A percentile compares a stretch with the other conserved stretches of the same genome.
Conservation (phyloP, 1,140 invertebrate species). For the Leptestheria dahalacensis region DNA sequence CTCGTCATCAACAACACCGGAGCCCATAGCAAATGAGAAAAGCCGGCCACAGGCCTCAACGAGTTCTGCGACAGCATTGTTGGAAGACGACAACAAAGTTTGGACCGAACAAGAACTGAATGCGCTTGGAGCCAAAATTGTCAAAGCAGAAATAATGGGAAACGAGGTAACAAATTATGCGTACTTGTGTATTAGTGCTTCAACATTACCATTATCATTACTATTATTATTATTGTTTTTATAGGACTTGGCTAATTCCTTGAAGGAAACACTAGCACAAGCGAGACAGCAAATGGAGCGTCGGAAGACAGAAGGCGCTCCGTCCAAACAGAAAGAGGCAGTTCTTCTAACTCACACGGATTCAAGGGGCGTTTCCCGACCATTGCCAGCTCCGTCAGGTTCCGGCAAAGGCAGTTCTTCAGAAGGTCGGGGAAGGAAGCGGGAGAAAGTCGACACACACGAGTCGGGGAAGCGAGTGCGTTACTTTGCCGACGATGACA, state of each 20-base stretch:
- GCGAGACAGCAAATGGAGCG: conserved; percentile 27
- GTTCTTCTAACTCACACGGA: conserved; percentile 57
- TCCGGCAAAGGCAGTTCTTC: conserved; percentile 8
- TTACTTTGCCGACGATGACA: conserved; percentile 85
- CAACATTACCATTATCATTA: too few relatives aligned
- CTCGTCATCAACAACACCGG: background rate
- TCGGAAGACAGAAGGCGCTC: conserved; percentile 4
- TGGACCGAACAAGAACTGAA: conserved; percentile 70
- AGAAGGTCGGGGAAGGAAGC: conserved; percentile 33
- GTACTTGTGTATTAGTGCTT: too few relatives aligned
- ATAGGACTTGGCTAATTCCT: conserved; percentile 42
- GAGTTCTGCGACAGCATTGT: conserved; percentile 15
- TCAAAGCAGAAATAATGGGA: conserved; percentile 83
- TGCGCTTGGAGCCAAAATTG: conserved; percentile 64
- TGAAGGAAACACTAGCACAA: conserved; percentile 56
- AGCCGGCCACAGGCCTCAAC: background rate
- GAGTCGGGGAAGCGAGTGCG: conserved; percentile 49
- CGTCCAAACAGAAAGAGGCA: conserved; percentile 32
- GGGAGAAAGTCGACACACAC: conserved; percentile 49
- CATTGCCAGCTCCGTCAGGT: conserved; percentile 21
- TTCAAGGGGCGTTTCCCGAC: conserved; percentile 37
- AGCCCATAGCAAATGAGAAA: conserved; percentile 5
- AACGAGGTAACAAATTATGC: conserved; percentile 36
- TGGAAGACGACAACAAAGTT: conserved; percentile 19
- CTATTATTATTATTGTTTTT: conserved; percentile 19